These are phyloP conservation scores for Eurois occulta DNA, from an alignment of 2,888 invertebrate genomes.

Conservation along the genomic window DNA sequence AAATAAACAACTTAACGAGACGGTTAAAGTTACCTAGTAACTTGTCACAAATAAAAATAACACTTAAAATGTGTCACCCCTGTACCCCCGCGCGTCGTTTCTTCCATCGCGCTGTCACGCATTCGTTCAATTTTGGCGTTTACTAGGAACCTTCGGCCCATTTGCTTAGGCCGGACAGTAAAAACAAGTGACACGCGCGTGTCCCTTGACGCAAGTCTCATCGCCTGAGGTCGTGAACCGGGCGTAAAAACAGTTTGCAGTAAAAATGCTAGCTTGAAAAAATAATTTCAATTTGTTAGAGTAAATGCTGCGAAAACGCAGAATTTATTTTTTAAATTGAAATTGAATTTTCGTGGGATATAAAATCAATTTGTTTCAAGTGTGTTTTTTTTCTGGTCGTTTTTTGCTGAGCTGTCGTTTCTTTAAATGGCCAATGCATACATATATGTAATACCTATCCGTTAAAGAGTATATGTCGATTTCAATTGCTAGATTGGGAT, in stretches of 20 bases:
- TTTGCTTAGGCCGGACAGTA: neutral
- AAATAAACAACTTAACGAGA: neutral
- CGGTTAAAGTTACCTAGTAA: neutral
- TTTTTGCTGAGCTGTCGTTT: conserved; percentile 9
- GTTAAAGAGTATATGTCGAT: neutral
- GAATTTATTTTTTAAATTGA: conserved; percentile 23
- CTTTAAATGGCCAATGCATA: neutral
- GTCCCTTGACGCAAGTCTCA: neutral
- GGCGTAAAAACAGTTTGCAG: neutral
- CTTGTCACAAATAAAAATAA: neutral
- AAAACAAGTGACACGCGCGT: neutral
- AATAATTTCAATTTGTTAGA: conserved; percentile 19
- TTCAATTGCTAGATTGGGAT: neutral
- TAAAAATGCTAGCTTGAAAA: conserved; percentile 30
- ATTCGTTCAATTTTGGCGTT: neutral
- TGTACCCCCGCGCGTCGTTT: neutral
- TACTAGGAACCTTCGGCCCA: neutral
- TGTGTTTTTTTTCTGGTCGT: conserved; percentile 8
- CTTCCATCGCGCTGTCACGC: neutral
- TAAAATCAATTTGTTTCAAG: conserved; percentile 33
- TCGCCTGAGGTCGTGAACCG: neutral
- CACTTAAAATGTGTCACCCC: neutral
- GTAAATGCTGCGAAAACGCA: conserved; percentile 3
- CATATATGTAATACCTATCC: conserved; percentile 3
- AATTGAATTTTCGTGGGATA: conserved; percentile 21